Evolutionary conservation across 2,888 invertebrate species (phyloP), one percentile per base, ranked within the genome.

Genomic region (Chymomyza fuscimana): DNA sequence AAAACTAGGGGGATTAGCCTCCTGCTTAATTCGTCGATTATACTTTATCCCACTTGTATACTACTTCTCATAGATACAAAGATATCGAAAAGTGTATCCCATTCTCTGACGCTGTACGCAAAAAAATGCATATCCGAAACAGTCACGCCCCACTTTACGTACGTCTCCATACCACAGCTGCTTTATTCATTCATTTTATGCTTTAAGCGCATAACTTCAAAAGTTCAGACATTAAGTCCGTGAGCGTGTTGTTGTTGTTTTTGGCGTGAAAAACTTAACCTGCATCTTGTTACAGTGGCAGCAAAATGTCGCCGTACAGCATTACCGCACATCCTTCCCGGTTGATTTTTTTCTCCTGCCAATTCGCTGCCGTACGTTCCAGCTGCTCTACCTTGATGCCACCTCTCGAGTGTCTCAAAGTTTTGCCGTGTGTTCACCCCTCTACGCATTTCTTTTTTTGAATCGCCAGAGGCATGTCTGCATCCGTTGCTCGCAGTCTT

Each of bases 181-280:
- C 40, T 4, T 46, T 12, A 12, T 5, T 46, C 40, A 46, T 46
- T 46, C 40, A 0, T 46, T 46, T 12, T 46, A 32, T 12, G 12
- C 40, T 32, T 32, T 5, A 5, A 32, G 56, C 56, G 19, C 56
- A 56, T 56, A 56, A 56, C 56, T 56, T 25, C 22, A n/a, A 19
- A 19, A 58, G 29, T 25, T 58, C 25, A 12, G 19, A 54, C 15
- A 16, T n/a, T 15, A 0, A 56, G 54, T 5, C 12, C 10, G 54
- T 63, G 15, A 12, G 46, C 9, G 46, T 29, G 9, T 12, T 16
- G 32, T 32, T 32, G 32, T 76, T 82, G 77, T 79, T 69, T 80
- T 54, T 72, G 64, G 79, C 78, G 80, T 84, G 76, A 80, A 87
- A 86, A 87, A 84, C 82, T 84, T 87, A 87, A 86, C 87, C 84